Conservation (phyloP, 2,113 vertebrate genomes). For the Collichthys lucidus region DNA sequence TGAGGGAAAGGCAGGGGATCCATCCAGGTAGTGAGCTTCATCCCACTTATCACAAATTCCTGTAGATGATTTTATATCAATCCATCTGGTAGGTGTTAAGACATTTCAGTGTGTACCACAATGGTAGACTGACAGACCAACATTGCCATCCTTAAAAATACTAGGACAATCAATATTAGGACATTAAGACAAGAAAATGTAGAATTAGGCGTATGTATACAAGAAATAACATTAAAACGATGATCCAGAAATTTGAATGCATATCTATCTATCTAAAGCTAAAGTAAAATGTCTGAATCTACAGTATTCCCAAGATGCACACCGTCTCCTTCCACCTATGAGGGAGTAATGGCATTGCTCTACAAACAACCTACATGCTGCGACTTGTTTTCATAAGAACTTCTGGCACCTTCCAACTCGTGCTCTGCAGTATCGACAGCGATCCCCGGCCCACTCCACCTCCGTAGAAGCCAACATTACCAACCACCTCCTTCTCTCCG, state of each 20-base stretch:
- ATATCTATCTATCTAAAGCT: neutral
- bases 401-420: conserved; percentile 59
- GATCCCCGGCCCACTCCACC: conserved; percentile 74
- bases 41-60: too few species aligned
- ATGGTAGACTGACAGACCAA: neutral
- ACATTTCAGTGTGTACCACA: too few species aligned
- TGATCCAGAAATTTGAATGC: neutral
- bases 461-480: conserved; percentile 69
- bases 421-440: conserved; percentile 57
- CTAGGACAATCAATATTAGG: neutral
- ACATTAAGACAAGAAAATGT: neutral
- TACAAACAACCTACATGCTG: conserved; percentile 56
- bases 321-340: conserved; percentile 7
- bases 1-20: too few species aligned
- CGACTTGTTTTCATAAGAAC: conserved; percentile 56
- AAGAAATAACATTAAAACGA: neutral
- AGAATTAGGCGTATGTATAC: neutral
- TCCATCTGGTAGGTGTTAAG: too few species aligned
- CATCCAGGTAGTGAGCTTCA: too few species aligned
- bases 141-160: too few species aligned
- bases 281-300: neutral
- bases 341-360: conserved; percentile 27
- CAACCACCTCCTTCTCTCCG: conserved; percentile 70
- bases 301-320: conserved; percentile 7
- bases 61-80: too few species aligned